Evolutionary conservation across 1,140 invertebrate species (phyloP).

Genomic region (Babylonia areolata): DNA sequence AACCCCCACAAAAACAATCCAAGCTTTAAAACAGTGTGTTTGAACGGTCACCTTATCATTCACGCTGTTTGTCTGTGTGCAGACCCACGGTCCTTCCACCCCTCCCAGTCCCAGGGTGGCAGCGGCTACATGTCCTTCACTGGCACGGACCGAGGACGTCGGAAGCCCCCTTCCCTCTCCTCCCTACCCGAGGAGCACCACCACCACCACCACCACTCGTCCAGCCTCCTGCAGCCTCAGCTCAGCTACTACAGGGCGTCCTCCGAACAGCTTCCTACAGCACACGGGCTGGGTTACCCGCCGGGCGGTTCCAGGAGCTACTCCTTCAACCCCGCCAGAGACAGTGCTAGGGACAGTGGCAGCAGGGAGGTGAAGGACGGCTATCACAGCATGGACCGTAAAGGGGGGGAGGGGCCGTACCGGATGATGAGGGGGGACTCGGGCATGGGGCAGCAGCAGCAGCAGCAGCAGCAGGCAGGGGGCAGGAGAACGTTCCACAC

Average conservation of each 20-base stretch:
- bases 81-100: constrained; percentile 28
- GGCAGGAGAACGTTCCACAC: constrained; percentile 36
- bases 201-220: constrained; percentile 6
- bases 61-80: neutral
- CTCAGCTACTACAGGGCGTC: constrained; percentile 43
- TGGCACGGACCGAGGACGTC: neutral
- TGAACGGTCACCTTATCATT: too few species aligned
- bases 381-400: constrained; percentile 13
- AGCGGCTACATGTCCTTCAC: constrained; percentile 22
- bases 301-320: constrained; percentile 11
- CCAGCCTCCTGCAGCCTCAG: constrained; percentile 14
- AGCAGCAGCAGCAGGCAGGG: too few species aligned
- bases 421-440: constrained; percentile 1
- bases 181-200: constrained; percentile 23
- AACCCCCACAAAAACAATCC: too few species aligned
- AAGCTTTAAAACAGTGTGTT: too few species aligned
- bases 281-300: constrained; percentile 39
- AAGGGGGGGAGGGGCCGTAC: constrained; percentile 13
- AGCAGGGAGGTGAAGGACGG: neutral
- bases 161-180: constrained; percentile 24
- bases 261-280: constrained; percentile 36
- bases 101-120: neutral
- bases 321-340: neutral
- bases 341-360: neutral
- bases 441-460: neutral